Base-by-base conservation (phyloP, 2,113 vertebrate genomes). In the Epinephelus moara region DNA sequence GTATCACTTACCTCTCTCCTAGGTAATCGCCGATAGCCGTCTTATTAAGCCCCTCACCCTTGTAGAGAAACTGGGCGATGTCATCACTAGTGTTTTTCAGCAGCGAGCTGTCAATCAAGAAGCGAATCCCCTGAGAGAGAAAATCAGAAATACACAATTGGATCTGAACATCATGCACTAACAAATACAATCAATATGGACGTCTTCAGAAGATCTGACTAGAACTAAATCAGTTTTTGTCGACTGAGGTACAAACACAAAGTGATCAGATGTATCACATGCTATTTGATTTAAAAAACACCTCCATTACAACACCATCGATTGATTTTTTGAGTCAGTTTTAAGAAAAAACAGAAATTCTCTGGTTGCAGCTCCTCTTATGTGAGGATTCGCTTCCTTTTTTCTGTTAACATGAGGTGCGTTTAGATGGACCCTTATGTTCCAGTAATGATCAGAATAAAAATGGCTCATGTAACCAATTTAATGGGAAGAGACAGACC, bases 31-130 rank as follows among this genome's bases (percentile, higher is more conserved):
- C 98, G 0, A 99, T 99, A 82, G 98, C 98, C 0, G 98, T 99
- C 77, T 99, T 99, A 93, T 99, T 99, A 60, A 99, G 97, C 30
- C 98, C 98, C 87, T 99, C 98, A 0, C 98, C 98, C 81, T 99
- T 99, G 84, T 97, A 98, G 19, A 99, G 93, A 88, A 99, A 99
- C 93, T 98, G 97, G 37, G 96, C 98, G 0, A 99, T 98, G 78
- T 97, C 97, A 40, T 97, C 96, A 0, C 97, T 96, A 0, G 97
- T 99, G 93, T 97, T 96, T 94, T 98, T 98, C 91, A 99, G 94
- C 77, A 99, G 93, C 37, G 96, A 97, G 0, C 97, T 98, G 90
- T 98, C 98, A 0, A 99, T 97, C 59, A 99, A 89, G 91, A 99
- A 99, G 84, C 96, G 95, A 89, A 99, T 99, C 6, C 98, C 98